phyloP scores from a whole-genome alignment of 2,113 vertebrate species.

The Sardina pilchardus region DNA sequence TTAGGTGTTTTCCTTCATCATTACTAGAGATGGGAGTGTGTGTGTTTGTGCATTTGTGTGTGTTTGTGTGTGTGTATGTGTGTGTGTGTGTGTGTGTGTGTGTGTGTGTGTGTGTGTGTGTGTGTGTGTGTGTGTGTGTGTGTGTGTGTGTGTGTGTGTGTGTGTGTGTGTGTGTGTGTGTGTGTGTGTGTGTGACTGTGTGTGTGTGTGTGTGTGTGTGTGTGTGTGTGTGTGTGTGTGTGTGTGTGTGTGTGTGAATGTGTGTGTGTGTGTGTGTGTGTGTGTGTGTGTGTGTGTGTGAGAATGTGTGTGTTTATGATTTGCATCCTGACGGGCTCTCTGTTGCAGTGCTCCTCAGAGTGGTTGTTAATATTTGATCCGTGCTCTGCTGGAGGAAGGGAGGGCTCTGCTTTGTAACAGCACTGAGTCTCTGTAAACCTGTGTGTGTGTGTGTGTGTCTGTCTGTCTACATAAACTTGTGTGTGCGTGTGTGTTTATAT shows the following conservation, averaged over 20 bases:
- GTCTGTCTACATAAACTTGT: too few species aligned
- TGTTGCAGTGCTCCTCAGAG: too few species aligned
- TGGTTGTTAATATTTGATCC: too few species aligned
- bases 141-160: not conserved
- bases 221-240: conserved; percentile 6
- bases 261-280: not conserved
- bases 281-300: not conserved
- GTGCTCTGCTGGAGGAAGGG: too few species aligned
- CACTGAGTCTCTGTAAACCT: too few species aligned
- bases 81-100: conserved; percentile 26
- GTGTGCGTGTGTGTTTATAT: not conserved
- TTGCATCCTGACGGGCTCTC: too few species aligned
- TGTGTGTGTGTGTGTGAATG: not conserved
- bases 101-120: conserved; percentile 6
- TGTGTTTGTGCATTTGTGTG: conserved; percentile 25
- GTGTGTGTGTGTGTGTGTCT: too few species aligned
- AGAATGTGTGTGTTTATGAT: not conserved
- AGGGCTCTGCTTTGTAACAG: too few species aligned
- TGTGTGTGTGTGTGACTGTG: not conserved
- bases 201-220: not conserved
- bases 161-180: not conserved
- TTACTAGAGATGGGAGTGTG: not conserved
- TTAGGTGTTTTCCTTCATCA: not conserved
- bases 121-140: not conserved
- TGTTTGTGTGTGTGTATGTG: conserved; percentile 16